phyloP scores from a whole-genome alignment of 2,113 vertebrate species.

The Atrichornis clamosus region DNA sequence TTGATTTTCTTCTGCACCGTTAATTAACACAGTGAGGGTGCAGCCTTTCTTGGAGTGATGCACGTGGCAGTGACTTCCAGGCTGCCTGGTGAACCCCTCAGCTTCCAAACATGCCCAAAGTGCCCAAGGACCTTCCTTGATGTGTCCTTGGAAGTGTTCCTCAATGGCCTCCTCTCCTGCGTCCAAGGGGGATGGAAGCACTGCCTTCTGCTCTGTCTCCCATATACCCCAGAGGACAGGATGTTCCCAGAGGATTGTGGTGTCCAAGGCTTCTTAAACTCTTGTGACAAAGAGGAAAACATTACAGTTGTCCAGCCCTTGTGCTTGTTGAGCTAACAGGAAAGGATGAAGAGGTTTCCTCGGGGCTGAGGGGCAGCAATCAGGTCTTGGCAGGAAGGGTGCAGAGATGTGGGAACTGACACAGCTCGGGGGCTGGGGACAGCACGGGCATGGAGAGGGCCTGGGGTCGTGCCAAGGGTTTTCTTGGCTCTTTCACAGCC shows the following conservation, averaged over 20 bases:
- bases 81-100: background rate
- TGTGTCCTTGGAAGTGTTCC: background rate
- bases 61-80: background rate
- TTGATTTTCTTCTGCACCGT: background rate
- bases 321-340: background rate
- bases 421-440: too few species aligned
- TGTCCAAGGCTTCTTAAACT: background rate
- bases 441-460: rapidly evolving
- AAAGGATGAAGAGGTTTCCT: background rate
- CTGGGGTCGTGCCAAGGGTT: background rate
- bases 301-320: rapidly evolving
- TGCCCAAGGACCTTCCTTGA: background rate
- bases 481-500: background rate
- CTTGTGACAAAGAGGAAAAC: background rate
- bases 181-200: background rate
- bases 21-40: background rate
- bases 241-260: rapidly evolving
- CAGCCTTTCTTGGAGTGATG: background rate
- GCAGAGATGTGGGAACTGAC: background rate
- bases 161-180: rapidly evolving
- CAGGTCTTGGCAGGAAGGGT: background rate
- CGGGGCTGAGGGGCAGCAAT: background rate
- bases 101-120: background rate
- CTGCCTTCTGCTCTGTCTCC: background rate
- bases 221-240: background rate